Evolutionary conservation across 2,797 vertebrate genomes (phyloP).

Genomic region (Paramormyrops hopkinsi): DNA sequence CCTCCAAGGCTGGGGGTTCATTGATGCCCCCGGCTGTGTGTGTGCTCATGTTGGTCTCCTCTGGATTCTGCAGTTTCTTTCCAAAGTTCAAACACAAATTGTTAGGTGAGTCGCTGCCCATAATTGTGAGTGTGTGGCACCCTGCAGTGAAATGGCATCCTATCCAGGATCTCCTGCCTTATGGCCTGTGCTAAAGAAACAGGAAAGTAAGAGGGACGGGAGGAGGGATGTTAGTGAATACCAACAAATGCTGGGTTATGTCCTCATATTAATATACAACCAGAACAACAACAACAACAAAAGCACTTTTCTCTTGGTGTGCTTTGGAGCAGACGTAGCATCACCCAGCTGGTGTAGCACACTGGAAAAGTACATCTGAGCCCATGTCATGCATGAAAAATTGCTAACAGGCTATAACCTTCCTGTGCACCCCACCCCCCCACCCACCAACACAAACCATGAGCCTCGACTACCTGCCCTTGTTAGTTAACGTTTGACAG

Average conservation of each 20-base stretch:
- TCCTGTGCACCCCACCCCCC: neutral
- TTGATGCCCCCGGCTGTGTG: neutral
- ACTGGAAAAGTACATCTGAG: neutral
- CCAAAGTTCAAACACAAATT: neutral
- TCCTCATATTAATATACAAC: neutral
- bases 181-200: neutral
- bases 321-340: neutral
- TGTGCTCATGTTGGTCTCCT: neutral
- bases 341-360: neutral
- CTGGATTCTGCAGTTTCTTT: neutral
- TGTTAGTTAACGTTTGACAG: neutral
- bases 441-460: neutral
- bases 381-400: neutral
- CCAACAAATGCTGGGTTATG: neutral
- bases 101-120: neutral
- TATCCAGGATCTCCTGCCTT: neutral
- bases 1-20: neutral
- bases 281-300: neutral
- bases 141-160: neutral
- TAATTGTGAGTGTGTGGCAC: neutral
- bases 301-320: neutral
- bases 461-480: neutral
- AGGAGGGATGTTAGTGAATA: neutral
- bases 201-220: neutral
- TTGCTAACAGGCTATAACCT: neutral